Base-by-base conservation (phyloP, 1,140 invertebrate genomes). In the Aporrectodea caliginosa region DNA sequence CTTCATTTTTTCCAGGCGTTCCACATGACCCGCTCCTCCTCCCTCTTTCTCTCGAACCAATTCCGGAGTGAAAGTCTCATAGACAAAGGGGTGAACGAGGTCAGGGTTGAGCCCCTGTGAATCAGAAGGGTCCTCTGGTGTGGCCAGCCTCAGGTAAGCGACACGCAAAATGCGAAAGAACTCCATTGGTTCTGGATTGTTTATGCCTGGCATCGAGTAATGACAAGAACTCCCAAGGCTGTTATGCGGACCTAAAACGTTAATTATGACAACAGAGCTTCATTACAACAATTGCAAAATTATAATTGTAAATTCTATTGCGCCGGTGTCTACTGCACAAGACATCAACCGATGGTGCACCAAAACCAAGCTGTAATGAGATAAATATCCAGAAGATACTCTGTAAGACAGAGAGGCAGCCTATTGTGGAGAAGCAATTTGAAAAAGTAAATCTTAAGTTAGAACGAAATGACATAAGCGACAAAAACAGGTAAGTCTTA, bases 51-150 rank as follows among this genome's bases (percentile, higher is more conserved):
- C 43, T 29, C 73, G 32, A 16, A 79, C 72, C 30, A 79, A 30
- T n/a, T 74, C 79, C 31, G 79, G 79, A n/a, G 79, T 79, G 79
- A 79, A 79, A 12, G 73, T 79, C 43, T 79, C 79, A 73, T 79
- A 79, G 29, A 73, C 58, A 32, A 79, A 75, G 0, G 79, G 79
- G 58, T 31, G 74, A 30, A 22, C n/a, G 33, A n/a, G 75, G n/a
- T 32, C 16, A 12, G 43, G 43, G 22, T 58, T 6, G 43, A 12
- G 43, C 6, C 43, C 6, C 43, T 6, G 43, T 6, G 43, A 22
- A 6, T 6, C 43, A 22, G 43, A 58, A 22, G 43, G 43, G 43
- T 58, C 43, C 6, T 58, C 43, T 14, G 12, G 16, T 2, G 33
- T 22, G 1, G 30, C 16, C 34, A 32, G 22, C 32, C 31, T 78